These are phyloP conservation scores for Neodontobutis hainanensis DNA, from an alignment of 2,113 vertebrate species.

Conservation along the genomic window DNA sequence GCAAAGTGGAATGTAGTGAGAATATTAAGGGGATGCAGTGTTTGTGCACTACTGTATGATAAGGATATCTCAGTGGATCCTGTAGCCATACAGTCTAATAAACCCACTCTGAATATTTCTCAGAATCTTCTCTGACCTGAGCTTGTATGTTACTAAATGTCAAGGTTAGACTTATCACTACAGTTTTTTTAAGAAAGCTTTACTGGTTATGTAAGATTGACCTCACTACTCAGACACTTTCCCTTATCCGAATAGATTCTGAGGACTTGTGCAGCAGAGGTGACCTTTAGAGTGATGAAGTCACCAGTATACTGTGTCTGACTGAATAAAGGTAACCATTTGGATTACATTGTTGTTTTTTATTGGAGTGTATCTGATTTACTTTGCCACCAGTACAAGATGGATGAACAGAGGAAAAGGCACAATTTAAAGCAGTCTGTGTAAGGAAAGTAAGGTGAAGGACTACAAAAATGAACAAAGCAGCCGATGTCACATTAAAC, in stretches of 20 bases:
- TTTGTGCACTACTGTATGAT: constrained; percentile 45
- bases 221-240: constrained; percentile 45
- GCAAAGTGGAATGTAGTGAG: constrained; percentile 41
- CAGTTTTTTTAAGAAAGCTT: constrained; percentile 6
- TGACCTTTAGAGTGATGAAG: constrained; percentile 52
- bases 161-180: constrained; percentile 33
- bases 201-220: constrained; percentile 35
- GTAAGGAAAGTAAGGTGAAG: neutral
- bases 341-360: constrained; percentile 47
- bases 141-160: constrained; percentile 18
- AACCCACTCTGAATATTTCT: constrained; percentile 52
- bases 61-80: constrained; percentile 24
- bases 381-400: constrained; percentile 29
- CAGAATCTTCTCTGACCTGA: constrained; percentile 24
- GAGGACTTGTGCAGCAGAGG: constrained; percentile 39
- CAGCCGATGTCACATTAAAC: neutral
- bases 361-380: constrained; percentile 33
- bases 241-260: constrained; percentile 36
- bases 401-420: constrained; percentile 5
- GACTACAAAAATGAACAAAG: neutral
- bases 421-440: constrained; percentile 13
- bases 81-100: constrained; percentile 13
- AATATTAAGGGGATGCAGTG: constrained; percentile 63
- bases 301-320: constrained; percentile 35
- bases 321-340: constrained; percentile 60